These are phyloP conservation scores for Ptilodon capucinus DNA, from an alignment of 2,888 invertebrate species.

Conservation along the genomic window DNA sequence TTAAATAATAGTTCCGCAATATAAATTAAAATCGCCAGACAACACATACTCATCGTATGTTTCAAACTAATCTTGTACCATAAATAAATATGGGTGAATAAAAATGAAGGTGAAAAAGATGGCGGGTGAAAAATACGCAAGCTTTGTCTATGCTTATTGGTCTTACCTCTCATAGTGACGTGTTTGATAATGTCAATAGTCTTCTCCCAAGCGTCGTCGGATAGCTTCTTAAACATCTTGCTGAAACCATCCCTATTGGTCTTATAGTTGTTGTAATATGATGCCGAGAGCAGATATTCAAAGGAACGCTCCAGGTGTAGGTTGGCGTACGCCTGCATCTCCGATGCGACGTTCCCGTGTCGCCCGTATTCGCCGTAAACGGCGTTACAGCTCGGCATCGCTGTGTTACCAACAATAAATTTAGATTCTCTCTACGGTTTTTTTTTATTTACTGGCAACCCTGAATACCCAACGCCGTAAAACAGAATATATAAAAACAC, in stretches of 20 bases:
- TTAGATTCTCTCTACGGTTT: too few species aligned
- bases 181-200: slow-evolving; percentile 90
- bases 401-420: slow-evolving; percentile 36
- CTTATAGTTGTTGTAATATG: slow-evolving; percentile 89
- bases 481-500: too few species aligned
- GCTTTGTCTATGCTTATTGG: too few species aligned
- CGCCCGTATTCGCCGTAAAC: slow-evolving; percentile 83
- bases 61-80: too few species aligned
- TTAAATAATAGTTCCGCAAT: too few species aligned
- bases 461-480: too few species aligned
- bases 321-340: slow-evolving; percentile 82
- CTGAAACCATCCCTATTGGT: slow-evolving; percentile 90
- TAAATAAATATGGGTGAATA: too few species aligned
- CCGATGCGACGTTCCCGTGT: slow-evolving; percentile 66
- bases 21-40: too few species aligned
- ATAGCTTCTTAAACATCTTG: slow-evolving; percentile 87
- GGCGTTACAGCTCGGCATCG: slow-evolving; percentile 84
- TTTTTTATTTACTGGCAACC: too few species aligned
- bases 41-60: too few species aligned
- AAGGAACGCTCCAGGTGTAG: slow-evolving; percentile 88
- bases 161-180: slow-evolving; percentile 87
- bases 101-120: too few species aligned
- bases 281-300: slow-evolving; percentile 88
- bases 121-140: too few species aligned
- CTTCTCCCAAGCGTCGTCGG: slow-evolving; percentile 89